These are phyloP conservation scores for Otus sunia DNA, from an alignment of 2,113 vertebrate genomes.

Conservation along the genomic window DNA sequence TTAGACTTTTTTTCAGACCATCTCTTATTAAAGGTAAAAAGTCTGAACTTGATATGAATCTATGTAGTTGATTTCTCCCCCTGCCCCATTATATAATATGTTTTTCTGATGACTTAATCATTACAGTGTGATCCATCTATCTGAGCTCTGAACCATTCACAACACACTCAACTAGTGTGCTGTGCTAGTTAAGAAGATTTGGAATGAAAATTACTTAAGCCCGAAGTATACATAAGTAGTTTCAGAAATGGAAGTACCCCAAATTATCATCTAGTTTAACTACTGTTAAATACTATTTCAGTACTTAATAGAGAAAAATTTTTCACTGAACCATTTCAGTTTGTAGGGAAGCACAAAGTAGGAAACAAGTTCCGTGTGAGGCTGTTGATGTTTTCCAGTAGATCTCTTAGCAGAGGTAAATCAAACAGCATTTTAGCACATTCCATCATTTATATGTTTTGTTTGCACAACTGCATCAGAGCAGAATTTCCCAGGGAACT, in stretches of 20 bases:
- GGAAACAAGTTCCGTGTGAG: neutral
- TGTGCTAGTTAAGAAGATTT: neutral
- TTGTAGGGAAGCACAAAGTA: neutral
- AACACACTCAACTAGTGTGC: neutral
- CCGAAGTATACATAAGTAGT: neutral
- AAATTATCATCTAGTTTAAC: neutral
- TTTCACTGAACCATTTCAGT: neutral
- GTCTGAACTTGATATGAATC: neutral
- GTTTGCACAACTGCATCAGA: neutral
- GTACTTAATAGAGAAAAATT: neutral
- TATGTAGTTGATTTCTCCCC: neutral
- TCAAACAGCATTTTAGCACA: neutral
- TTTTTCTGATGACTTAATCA: neutral
- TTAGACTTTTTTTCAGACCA: neutral
- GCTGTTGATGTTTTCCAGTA: neutral
- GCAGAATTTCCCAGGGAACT: neutral
- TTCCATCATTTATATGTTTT: neutral
- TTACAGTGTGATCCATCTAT: neutral
- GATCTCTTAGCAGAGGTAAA: neutral
- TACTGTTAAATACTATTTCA: neutral
- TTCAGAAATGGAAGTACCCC: neutral
- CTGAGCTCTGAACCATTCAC: neutral
- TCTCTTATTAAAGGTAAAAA: neutral
- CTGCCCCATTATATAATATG: neutral
- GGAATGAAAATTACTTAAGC: neutral